A percentile compares a stretch with the other conserved stretches of the same genome.
These are phyloP conservation scores for Caenorhabditis sulstoni DNA, from an alignment of 2,888 invertebrate species.

Conservation along the genomic window DNA sequence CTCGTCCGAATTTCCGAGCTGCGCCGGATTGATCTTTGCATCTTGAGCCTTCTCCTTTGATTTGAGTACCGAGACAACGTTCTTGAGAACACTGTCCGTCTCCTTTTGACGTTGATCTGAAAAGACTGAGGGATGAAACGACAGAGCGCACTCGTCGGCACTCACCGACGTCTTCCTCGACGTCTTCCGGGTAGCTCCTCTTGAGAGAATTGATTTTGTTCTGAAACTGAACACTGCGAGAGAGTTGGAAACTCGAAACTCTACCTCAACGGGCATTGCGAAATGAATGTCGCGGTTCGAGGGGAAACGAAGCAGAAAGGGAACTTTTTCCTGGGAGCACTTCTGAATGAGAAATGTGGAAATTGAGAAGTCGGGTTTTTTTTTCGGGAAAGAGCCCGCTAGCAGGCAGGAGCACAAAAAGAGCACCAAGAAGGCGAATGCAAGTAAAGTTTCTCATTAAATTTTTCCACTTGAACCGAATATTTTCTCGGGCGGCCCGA, in stretches of 20 bases:
- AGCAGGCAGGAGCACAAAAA: slow-evolving; percentile 19
- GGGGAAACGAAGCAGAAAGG: neutral
- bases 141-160: too few relatives aligned
- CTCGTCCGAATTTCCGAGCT: neutral
- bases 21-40: neutral
- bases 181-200: slow-evolving; percentile 25
- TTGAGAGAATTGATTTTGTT: slow-evolving; percentile 29
- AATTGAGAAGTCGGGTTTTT: slow-evolving; percentile 41
- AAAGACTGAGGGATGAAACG: too few relatives aligned
- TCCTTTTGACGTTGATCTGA: slow-evolving; percentile 10
- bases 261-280: slow-evolving; percentile 32
- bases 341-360: slow-evolving; percentile 52
- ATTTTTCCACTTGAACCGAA: neutral
- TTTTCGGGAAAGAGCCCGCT: slow-evolving; percentile 5
- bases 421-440: slow-evolving; percentile 3
- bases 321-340: slow-evolving; percentile 15
- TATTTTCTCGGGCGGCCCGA: neutral
- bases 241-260: neutral
- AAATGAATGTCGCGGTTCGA: neutral
- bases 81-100: slow-evolving; percentile 18
- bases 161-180: slow-evolving; percentile 10
- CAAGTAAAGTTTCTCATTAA: slow-evolving; percentile 37
- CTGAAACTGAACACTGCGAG: slow-evolving; percentile 1
- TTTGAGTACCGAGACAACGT: slow-evolving; percentile 27
- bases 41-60: slow-evolving; percentile 15